Evolutionary conservation across 2,113 vertebrate species (phyloP), one percentile per base, ranked within the genome.

Genomic region (Hippocampus guttulatus): DNA sequence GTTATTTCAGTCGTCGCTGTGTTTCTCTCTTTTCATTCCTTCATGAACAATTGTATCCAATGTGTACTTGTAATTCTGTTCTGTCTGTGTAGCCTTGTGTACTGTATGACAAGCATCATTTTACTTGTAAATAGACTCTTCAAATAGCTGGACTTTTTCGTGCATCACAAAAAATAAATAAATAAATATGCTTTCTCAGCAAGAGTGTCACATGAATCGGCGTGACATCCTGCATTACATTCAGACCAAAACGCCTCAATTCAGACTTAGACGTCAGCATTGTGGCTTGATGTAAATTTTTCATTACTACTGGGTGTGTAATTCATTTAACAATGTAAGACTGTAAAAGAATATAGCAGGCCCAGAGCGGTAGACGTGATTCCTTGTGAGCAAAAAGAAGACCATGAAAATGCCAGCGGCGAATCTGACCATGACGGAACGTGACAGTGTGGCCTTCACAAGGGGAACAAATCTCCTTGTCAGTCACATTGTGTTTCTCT

Each of bases 341-440:
- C 25, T 30, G 58, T 74, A 63, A 69, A 67, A 64, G 25, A 66
- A 71, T 25, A 25, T 10, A 57, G 8, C n/a, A 54, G 10, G 30
- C 58, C 21, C 45, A 69, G 3, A 64, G 25, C 45, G 54, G 27
- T 25, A 64, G 20, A 43, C 1, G 10, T 68, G 64, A 68, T 63
- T 40, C 49, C 69, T 69, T 63, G 30, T 45, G 71, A 30, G 20
- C 25, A 40, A 68, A 68, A 68, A 52, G 2, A 64, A 69, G 2
- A 33, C n/a, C 47, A 75, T 38, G 43, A 41, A 47, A 38, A 80
- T 61, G 65, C 74, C 67, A 73, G 65, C 40, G 55, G 64, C 64
- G 55, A 55, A 62, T 66, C 14, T 76, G 70, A 73, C 70, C 60
- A 33, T 57, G 71, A 66, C 14, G 61, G 23, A 55, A 40, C 54